Percentiles rank a stretch among this genome's conserved stretches.
These are phyloP conservation scores for Scaptomyza montana DNA, from an alignment of 1,140 invertebrate genomes.

Conservation along the genomic window DNA sequence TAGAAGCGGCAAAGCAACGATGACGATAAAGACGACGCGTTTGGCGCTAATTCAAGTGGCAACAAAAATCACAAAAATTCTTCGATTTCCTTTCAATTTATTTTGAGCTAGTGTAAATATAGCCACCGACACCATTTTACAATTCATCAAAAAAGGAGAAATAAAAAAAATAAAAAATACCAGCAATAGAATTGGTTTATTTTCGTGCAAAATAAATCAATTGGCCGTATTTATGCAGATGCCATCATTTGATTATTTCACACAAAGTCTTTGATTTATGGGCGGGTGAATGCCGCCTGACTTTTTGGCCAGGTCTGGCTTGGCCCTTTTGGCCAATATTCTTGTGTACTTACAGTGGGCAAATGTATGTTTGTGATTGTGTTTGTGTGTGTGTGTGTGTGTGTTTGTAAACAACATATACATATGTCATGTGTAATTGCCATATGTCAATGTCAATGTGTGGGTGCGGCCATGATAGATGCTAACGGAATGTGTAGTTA, in stretches of 20 bases:
- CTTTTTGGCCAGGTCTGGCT: constrained; percentile 10
- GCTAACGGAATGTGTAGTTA: constrained; percentile 15
- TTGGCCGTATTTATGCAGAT: constrained; percentile 79
- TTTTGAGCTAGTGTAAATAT: constrained; percentile 59
- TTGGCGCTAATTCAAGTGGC: constrained; percentile 55
- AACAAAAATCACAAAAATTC: constrained; percentile 31
- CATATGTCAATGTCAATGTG: constrained; percentile 73
- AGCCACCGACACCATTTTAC: constrained; percentile 53
- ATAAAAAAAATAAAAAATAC: background rate
- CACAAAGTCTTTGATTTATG: constrained; percentile 76
- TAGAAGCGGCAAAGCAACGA: background rate
- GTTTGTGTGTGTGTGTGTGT: background rate
- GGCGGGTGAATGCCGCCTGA: background rate
- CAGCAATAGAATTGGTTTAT: constrained; percentile 66
- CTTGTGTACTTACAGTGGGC: background rate
- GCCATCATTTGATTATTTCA: constrained; percentile 79
- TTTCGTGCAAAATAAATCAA: constrained; percentile 75
- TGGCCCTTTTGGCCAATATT: background rate
- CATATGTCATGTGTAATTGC: constrained; percentile 74
- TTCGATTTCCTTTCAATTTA: constrained; percentile 70
- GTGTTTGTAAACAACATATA: background rate
- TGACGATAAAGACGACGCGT: constrained; percentile 40
- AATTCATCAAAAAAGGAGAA: constrained; percentile 30
- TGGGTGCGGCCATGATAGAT: constrained; percentile 16
- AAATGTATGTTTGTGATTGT: background rate